Evolutionary conservation across 2,888 invertebrate species (phyloP).

Genomic region (Hymenopus coronatus): DNA sequence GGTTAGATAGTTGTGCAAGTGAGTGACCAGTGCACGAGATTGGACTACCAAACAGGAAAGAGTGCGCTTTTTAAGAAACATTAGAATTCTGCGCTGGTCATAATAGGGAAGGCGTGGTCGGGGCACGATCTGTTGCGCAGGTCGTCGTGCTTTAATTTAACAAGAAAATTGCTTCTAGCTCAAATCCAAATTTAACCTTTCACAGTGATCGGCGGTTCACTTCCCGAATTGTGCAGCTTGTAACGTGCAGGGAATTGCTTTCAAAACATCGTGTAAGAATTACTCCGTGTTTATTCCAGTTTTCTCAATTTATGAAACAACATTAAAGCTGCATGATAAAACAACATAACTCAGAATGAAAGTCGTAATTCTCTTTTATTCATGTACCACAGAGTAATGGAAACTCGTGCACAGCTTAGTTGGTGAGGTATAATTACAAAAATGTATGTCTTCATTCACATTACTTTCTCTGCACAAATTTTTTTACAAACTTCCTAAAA

Average conservation of each 20-base stretch:
- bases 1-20: background rate
- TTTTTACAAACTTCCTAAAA: no score
- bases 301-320: background rate
- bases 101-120: background rate
- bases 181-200: background rate
- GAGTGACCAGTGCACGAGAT: background rate
- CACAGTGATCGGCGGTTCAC: background rate
- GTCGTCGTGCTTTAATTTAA: background rate
- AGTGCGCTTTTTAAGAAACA: background rate
- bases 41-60: background rate
- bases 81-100: background rate
- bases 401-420: no score
- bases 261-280: background rate
- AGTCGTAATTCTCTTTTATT: no score
- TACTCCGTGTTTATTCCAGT: background rate
- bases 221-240: background rate
- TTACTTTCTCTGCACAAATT: no score
- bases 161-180: background rate
- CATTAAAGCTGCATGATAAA: no score
- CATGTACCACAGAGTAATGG: no score
- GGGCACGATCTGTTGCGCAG: background rate
- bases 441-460: no score
- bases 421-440: no score
- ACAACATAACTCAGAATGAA: no score
- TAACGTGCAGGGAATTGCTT: background rate